Conservation (phyloP, 2,113 vertebrate genomes). For the Bufo gargarizans region DNA sequence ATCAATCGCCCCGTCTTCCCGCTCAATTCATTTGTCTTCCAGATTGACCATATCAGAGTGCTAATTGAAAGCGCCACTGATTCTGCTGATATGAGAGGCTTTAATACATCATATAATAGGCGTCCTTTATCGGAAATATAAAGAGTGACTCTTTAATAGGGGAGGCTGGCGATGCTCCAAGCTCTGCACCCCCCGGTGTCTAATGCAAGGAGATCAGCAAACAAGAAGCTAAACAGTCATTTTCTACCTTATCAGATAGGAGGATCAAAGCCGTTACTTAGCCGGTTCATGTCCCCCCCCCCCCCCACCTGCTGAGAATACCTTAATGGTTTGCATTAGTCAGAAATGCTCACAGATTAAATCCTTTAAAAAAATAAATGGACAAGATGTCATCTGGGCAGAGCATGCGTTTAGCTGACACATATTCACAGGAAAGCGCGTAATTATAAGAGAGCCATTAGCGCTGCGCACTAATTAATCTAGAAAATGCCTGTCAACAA, state of each 20-base stretch:
- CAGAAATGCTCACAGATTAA: conserved; percentile 33
- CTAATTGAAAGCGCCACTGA: conserved; percentile 67
- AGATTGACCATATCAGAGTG: conserved; percentile 65
- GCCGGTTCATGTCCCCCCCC: neutral
- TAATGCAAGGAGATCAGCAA: conserved; percentile 65
- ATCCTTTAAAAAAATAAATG: conserved; percentile 9
- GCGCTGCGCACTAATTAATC: conserved; percentile 38
- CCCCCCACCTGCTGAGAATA: conserved; percentile 54
- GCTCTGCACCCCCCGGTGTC: conserved; percentile 65
- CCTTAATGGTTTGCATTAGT: conserved; percentile 57
- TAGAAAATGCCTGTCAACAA: conserved; percentile 36
- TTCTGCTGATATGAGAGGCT: conserved; percentile 68
- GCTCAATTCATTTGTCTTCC: conserved; percentile 65
- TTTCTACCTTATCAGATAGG: conserved; percentile 43
- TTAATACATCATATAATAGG: conserved; percentile 69
- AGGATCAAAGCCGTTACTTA: conserved; percentile 43
- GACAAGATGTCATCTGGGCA: conserved; percentile 15
- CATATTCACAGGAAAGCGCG: conserved; percentile 38
- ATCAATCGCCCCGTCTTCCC: conserved; percentile 61
- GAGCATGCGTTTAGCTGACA: neutral
- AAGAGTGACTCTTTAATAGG: conserved; percentile 74
- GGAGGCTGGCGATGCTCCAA: conserved; percentile 69
- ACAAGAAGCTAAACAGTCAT: conserved; percentile 61
- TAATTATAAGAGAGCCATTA: conserved; percentile 46
- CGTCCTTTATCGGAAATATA: conserved; percentile 69